These are phyloP conservation scores for Netelia fuscicornis DNA, from an alignment of 2,888 invertebrate species.

Conservation along the genomic window DNA sequence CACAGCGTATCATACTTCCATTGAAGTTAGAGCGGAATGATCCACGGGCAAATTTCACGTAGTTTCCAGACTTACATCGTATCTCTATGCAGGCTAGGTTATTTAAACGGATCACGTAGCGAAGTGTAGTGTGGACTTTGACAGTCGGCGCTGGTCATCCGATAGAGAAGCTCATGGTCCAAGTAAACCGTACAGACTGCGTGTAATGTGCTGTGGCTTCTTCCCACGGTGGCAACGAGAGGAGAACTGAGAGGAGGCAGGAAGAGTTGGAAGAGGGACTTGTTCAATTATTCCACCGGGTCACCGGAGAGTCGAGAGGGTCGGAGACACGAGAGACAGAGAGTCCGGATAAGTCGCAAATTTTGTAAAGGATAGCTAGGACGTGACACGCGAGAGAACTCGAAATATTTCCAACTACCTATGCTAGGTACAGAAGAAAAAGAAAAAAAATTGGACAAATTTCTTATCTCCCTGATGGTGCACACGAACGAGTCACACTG, in stretches of 20 bases:
- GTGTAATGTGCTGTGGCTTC: conserved; percentile 29
- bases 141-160: conserved; percentile 35
- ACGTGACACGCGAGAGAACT: conserved; percentile 47
- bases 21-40: conserved; percentile 26
- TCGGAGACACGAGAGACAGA: neutral
- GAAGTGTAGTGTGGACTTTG: conserved; percentile 45
- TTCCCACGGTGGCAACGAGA: conserved; percentile 18
- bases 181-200: conserved; percentile 29
- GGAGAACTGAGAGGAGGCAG: neutral
- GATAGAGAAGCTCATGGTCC: conserved; percentile 31
- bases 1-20: neutral
- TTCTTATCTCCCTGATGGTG: conserved; percentile 35
- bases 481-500: conserved; percentile 27
- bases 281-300: conserved; percentile 64
- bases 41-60: conserved; percentile 24
- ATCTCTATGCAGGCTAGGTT: neutral
- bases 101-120: conserved; percentile 62
- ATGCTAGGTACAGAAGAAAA: neutral
- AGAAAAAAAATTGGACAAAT: conserved; percentile 35
- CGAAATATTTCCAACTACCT: neutral
- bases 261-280: conserved; percentile 35
- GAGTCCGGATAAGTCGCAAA: conserved; percentile 53
- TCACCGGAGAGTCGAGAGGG: conserved; percentile 46
- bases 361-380: conserved; percentile 54
- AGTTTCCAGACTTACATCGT: neutral